phyloP scores from a whole-genome alignment of 2,113 vertebrate genomes.

The Carlito syrichta region DNA sequence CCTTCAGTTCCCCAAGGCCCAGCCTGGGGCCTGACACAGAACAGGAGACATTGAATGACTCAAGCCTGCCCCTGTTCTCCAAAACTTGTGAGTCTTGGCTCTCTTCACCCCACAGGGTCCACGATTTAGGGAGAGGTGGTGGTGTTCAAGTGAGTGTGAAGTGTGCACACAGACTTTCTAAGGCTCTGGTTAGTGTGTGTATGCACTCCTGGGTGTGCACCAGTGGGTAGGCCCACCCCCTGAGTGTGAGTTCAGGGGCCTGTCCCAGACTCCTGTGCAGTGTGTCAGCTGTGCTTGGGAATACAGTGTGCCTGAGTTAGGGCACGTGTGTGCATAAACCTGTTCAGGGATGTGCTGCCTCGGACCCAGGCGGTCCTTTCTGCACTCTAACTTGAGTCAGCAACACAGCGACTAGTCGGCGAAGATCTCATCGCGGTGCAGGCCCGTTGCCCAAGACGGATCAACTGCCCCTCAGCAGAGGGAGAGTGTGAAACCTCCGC shows the following conservation, averaged over 20 bases:
- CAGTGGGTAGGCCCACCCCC: background rate
- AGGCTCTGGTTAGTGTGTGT: background rate
- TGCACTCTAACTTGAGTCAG: background rate
- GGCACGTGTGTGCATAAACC: background rate
- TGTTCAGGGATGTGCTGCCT: accelerated
- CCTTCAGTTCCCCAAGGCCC: background rate
- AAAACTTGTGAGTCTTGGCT: background rate
- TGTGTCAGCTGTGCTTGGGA: background rate
- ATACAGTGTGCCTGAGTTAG: background rate
- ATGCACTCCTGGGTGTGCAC: background rate
- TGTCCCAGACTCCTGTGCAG: background rate
- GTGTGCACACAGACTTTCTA: background rate
- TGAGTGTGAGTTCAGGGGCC: accelerated
- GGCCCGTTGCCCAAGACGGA: background rate
- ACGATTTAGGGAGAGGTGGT: background rate
- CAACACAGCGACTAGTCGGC: background rate
- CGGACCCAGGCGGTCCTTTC: accelerated
- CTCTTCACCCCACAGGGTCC: background rate
- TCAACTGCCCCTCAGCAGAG: background rate
- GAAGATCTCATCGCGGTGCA: background rate
- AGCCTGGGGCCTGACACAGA: background rate
- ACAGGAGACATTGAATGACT: background rate
- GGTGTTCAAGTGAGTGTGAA: background rate
- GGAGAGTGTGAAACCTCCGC: background rate
- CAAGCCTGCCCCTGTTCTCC: background rate